Conservation (phyloP, 2,797 vertebrate genomes). For the Gadopsis bispinosus region DNA sequence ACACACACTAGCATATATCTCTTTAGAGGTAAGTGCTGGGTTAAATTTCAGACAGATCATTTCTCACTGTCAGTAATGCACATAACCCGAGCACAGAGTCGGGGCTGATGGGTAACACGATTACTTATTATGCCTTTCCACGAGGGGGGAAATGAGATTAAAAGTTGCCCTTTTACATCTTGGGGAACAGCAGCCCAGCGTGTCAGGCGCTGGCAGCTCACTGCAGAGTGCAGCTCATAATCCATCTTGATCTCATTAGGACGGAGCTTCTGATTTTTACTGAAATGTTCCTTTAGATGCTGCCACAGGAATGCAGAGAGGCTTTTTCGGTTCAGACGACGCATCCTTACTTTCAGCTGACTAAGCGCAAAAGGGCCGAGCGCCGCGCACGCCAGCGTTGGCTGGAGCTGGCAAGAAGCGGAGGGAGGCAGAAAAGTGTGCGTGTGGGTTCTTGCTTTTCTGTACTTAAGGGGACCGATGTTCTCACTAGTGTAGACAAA, state of each 20-base stretch:
- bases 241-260: conserved; percentile 82
- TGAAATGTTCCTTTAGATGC: conserved; percentile 78
- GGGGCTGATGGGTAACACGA: conserved; percentile 72
- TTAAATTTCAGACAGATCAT: conserved; percentile 76
- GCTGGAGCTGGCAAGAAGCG: conserved; percentile 45
- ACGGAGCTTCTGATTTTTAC: conserved; percentile 64
- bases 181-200: conserved; percentile 50
- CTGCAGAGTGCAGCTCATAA: conserved; percentile 71
- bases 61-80: conserved; percentile 80
- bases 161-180: conserved; percentile 78
- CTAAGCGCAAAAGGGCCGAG: conserved; percentile 55
- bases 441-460: conserved; percentile 10
- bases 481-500: not conserved
- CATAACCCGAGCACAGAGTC: conserved; percentile 60
- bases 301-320: conserved; percentile 77
- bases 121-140: conserved; percentile 76
- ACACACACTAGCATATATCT: conserved; percentile 30
- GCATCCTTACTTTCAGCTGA: conserved; percentile 73
- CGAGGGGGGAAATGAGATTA: conserved; percentile 77
- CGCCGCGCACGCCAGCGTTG: conserved; percentile 48
- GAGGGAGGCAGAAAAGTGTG: conserved; percentile 28
- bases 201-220: conserved; percentile 65
- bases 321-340: conserved; percentile 68
- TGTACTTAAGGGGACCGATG: conserved; percentile 6
- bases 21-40: conserved; percentile 69